Conservation (phyloP, 2,113 vertebrate species). For the Calonectris borealis region DNA sequence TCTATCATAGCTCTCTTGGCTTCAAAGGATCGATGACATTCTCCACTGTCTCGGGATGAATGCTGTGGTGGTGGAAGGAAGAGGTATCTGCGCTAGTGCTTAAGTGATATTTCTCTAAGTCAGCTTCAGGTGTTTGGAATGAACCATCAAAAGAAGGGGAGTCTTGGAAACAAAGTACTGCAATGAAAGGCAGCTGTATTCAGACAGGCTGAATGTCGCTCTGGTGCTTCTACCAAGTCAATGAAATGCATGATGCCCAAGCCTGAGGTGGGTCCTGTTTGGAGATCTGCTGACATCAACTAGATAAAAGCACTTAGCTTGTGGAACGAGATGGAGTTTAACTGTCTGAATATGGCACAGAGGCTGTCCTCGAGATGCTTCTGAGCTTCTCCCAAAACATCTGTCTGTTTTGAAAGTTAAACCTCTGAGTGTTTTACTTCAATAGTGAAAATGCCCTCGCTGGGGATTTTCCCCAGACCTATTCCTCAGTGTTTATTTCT, state of each 20-base stretch:
- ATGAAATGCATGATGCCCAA: neutral
- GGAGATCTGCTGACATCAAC: neutral
- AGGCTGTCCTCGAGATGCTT: neutral
- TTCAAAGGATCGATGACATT: neutral
- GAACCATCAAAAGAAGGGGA: neutral
- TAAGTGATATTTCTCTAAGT: neutral
- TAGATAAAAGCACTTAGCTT: neutral
- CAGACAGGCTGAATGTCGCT: neutral
- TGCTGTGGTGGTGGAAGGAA: neutral
- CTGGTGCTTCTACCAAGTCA: neutral
- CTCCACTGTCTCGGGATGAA: neutral
- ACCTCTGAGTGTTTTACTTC: conserved; percentile 10
- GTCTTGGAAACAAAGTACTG: neutral
- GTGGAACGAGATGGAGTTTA: neutral
- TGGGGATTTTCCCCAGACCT: neutral
- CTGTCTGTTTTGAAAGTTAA: conserved; percentile 7
- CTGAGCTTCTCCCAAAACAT: neutral
- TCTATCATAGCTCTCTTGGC: neutral
- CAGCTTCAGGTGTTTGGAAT: neutral
- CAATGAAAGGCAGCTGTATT: accelerated
- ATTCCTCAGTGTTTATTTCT: conserved; percentile 36
- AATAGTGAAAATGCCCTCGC: neutral
- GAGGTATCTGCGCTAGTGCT: neutral
- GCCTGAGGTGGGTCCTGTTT: neutral
- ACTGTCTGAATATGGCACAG: neutral